These are phyloP conservation scores for Perognathus longimembris DNA, from an alignment of 2,113 vertebrate genomes.

Conservation along the genomic window DNA sequence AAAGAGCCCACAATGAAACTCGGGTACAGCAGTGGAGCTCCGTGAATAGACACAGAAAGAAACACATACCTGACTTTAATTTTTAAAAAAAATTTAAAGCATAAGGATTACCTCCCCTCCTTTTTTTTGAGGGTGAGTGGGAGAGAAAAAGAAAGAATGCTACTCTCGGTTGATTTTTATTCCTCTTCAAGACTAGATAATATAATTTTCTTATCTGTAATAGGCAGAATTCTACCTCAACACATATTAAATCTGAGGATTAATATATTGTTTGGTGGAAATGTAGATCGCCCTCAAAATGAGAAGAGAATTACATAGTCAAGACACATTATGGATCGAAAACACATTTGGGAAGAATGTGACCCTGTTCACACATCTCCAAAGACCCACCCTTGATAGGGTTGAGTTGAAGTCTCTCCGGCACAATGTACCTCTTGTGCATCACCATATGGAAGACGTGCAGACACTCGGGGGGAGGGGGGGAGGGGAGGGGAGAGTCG, in stretches of 20 bases:
- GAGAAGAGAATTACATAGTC: constrained; percentile 84
- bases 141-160: constrained; percentile 16
- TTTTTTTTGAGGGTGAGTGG: not conserved
- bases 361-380: constrained; percentile 84
- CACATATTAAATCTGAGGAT: constrained; percentile 64
- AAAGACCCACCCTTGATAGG: constrained; percentile 84
- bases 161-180: constrained; percentile 38
- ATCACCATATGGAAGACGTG: constrained; percentile 84
- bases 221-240: constrained; percentile 75
- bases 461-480: constrained; percentile 6
- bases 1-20: constrained; percentile 68
- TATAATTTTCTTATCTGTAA: constrained; percentile 79
- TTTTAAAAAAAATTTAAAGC: not conserved
- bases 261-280: constrained; percentile 78
- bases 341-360: constrained; percentile 85
- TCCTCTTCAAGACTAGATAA: constrained; percentile 50
- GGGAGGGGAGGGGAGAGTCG: constrained; percentile 66
- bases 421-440: constrained; percentile 86
- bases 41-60: constrained; percentile 70
- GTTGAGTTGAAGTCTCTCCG: constrained; percentile 82
- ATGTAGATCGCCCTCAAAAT: constrained; percentile 81
- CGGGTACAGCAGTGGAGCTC: constrained; percentile 80
- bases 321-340: constrained; percentile 84
- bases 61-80: constrained; percentile 61
- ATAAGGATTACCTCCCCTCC: not conserved